phyloP scores from a whole-genome alignment of 2,888 invertebrate genomes.

The Taphrorychus bicolor region DNA sequence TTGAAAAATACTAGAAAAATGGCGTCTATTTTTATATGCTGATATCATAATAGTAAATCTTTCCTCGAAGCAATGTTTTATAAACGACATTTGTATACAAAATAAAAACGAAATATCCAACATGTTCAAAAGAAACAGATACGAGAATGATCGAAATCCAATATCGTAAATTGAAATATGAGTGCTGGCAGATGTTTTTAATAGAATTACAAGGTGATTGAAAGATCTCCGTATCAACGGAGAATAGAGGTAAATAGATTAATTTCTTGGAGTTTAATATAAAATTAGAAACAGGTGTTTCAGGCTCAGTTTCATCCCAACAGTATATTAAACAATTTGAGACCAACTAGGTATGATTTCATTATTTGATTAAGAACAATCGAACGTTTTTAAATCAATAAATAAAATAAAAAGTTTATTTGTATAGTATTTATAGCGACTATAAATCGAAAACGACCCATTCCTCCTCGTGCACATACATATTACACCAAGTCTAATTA shows the following conservation, averaged over 20 bases:
- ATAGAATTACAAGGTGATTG: neutral
- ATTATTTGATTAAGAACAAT: neutral
- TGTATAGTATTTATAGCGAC: neutral
- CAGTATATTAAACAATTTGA: too few species aligned
- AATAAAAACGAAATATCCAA: conserved; percentile 21
- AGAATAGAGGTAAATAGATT: too few species aligned
- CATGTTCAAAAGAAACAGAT: conserved; percentile 13
- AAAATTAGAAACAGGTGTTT: too few species aligned
- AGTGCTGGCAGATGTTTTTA: neutral
- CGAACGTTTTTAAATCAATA: neutral
- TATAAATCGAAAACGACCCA: neutral
- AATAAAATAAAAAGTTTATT: conserved; percentile 3
- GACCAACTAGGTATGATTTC: too few species aligned
- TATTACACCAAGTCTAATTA: conserved; percentile 24
- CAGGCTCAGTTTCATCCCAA: too few species aligned
- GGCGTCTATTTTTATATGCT: conserved; percentile 21
- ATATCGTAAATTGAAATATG: conserved; percentile 21
- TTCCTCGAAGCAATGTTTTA: conserved; percentile 15
- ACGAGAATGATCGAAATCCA: conserved; percentile 7
- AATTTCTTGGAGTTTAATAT: too few species aligned
- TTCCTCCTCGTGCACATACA: conserved; percentile 27
- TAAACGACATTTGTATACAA: conserved; percentile 16
- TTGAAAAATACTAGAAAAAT: conserved; percentile 1
- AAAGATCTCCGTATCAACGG: too few species aligned
- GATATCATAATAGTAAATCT: conserved; percentile 23